Base-by-base conservation (phyloP, 1,140 invertebrate species). In the Hyposmocoma kahamanoa region DNA sequence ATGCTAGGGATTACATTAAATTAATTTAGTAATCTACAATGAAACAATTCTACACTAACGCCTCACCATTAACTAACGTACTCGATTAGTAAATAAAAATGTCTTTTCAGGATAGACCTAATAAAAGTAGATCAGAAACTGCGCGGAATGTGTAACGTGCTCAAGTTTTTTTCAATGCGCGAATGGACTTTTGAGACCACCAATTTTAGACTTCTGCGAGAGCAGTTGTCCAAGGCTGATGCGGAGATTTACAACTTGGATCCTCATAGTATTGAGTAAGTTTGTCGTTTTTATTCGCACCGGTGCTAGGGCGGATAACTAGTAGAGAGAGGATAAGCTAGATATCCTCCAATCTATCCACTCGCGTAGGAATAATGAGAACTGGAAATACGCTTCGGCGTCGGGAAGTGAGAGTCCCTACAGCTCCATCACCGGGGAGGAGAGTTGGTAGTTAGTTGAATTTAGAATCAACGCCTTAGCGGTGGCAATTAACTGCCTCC, bases 171-270 rank as follows among this genome's bases (percentile, higher is more conserved):
- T 20, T 21, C 38, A 4, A 41, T 41, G 38, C 10, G 22, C 10
- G 38, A 41, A 20, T 41, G 10, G 19, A 9, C 11, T 10, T 41
- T 41, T 20, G 18, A 22, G 8, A 41, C 38, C 9, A 13, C 5
- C 9, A 41, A 41, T 15, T 11, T 41, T 9, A 20, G 20, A 10
- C 18, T 11, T 1, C 20, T 41, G 38, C 8, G 11, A 9, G 20
- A 9, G 5, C 8, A 20, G 18, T 13, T 41, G 22, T 76, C 86
- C 3, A 78, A 86, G 1, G 67, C 84, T 8, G 92, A 94, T 56
- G 84, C 69, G 41, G 75, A 84, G 17, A 79, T 78, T 9, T 90
- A 90, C 62, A 86, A 88, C 49, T 76, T 90, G 55, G 88, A 90
- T 59, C 72, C 88, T 0, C 71, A 72, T 0, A 70, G 56, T n/a